Percentiles rank a stretch among this genome's conserved stretches.
Evolutionary conservation across 2,888 invertebrate species (phyloP).

Genomic region (Sinhomidia bicolor): DNA sequence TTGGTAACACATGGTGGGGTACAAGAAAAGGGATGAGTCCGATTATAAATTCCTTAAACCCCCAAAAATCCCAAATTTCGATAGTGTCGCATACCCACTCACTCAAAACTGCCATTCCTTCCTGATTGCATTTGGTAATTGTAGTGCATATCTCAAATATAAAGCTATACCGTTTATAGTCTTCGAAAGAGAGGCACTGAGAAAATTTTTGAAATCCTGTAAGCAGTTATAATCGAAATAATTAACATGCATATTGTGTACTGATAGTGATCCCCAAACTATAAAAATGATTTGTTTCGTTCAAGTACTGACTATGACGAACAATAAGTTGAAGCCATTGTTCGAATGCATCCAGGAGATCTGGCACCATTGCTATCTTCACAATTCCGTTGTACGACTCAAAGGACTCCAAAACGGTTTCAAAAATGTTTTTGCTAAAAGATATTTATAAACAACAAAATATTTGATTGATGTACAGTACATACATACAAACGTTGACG

Average conservation of each 20-base stretch:
- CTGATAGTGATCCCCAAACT: not conserved
- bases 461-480: too few species aligned
- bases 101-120: not conserved
- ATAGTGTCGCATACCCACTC: not conserved
- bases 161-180: not conserved
- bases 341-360: not conserved
- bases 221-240: not conserved
- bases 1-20: not conserved
- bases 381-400: not conserved
- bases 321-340: slow-evolving; percentile 10
- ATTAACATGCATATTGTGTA: not conserved
- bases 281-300: not conserved
- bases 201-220: not conserved
- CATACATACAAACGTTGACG: too few species aligned
- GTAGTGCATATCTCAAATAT: not conserved
- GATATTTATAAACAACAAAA: too few species aligned
- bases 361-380: not conserved
- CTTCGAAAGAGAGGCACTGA: not conserved
- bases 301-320: not conserved
- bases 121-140: not conserved
- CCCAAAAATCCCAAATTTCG: not conserved
- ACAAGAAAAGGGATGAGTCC: not conserved
- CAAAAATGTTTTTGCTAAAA: not conserved
- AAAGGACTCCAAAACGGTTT: not conserved
- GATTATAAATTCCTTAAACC: not conserved